Percentiles rank a stretch among this genome's conserved stretches.
phyloP scores from a whole-genome alignment of 2,113 vertebrate species.

The Colossoma macropomum region DNA sequence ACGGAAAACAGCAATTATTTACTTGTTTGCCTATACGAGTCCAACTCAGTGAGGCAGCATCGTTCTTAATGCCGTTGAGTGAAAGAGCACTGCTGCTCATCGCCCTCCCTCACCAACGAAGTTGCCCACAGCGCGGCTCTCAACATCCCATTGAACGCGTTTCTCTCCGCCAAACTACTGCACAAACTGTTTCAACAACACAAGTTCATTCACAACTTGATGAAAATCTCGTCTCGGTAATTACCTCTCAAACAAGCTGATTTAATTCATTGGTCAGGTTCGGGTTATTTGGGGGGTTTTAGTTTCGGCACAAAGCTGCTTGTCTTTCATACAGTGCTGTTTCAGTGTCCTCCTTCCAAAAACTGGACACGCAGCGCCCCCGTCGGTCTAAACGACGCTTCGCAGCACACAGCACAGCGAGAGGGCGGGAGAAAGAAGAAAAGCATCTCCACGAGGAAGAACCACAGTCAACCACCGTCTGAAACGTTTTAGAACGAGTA shows the following conservation, averaged over 20 bases:
- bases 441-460: not conserved
- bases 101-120: conserved; percentile 64
- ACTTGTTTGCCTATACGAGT: conserved; percentile 78
- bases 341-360: conserved; percentile 43
- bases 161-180: conserved; percentile 46
- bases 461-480: not conserved
- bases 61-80: conserved; percentile 56
- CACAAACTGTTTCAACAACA: conserved; percentile 26
- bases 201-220: not conserved
- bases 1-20: conserved; percentile 64
- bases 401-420: conserved; percentile 61
- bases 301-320: conserved; percentile 83
- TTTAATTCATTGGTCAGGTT: conserved; percentile 82
- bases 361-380: conserved; percentile 73
- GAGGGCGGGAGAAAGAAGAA: conserved; percentile 48
- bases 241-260: conserved; percentile 79
- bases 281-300: conserved; percentile 66
- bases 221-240: conserved; percentile 48
- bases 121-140: conserved; percentile 70
- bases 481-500: no score
- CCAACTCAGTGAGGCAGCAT: conserved; percentile 65
- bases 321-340: conserved; percentile 74
- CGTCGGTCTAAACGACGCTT: conserved; percentile 71
- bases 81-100: conserved; percentile 67
- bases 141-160: conserved; percentile 65